Evolutionary conservation across 2,113 vertebrate species (phyloP), one percentile per base, ranked within the genome.

Genomic region (Leptosomus discolor): DNA sequence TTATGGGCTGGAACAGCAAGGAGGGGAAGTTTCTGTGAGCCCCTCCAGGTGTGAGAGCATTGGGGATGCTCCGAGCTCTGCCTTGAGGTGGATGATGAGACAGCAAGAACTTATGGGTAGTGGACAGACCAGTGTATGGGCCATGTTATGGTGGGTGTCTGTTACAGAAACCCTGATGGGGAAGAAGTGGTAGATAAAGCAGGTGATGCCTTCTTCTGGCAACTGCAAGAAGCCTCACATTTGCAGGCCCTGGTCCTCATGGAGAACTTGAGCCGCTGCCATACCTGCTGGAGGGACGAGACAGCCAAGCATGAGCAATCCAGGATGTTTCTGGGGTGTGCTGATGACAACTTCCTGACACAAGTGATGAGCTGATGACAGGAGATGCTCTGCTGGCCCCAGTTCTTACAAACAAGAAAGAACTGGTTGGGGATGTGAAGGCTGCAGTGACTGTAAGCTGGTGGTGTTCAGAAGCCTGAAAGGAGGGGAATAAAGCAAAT

Each of bases 131-230:
- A 26, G 23, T 15, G 6, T 43, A 6, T 21, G 39, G 41, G 41
- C 2, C 4, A 12, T 1, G 2, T 32, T 0, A 0, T 13, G 6
- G 19, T 73, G 37, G 3, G 37, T 57, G 2, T 24, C 70, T 90
- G 26, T 43, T 88, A 36, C 2, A n/a, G 39, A 75, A 5, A 2
- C 4, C 2, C 15, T 54, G 2, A 9, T 8, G 8, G 16, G 13
- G 29, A 68, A 80, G n/a, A 89, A 76, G 36, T n/a, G 8, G n/a
- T 29, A 30, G 48, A n/a, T 51, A 34, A 93, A 51, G 29, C 27
- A 67, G 70, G 11, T 30, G 3, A 34, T 61, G 18, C 19, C 4
- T 5, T 11, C 36, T 68, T 86, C 21, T n/a, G 7, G 8, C 60
- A 82, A 2, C 30, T 5, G 4, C 43, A 53, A 48, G 46, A 89